Base-by-base conservation (phyloP, 2,888 invertebrate species). In the Andrena trimmerana region DNA sequence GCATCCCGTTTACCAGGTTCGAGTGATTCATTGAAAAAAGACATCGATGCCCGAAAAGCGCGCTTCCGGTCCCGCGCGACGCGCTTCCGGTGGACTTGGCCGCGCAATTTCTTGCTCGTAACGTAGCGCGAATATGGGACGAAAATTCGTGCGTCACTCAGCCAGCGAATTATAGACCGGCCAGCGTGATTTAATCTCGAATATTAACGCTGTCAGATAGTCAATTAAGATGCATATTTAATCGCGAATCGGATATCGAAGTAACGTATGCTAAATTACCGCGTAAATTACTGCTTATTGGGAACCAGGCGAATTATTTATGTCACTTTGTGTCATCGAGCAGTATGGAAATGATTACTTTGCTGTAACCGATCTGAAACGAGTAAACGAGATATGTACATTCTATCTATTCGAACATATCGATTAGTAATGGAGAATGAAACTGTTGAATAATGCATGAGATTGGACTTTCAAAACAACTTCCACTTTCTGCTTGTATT, bases 81-180 rank as follows among this genome's bases (percentile, higher is more conserved):
- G 72, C 66, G 66, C 71, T 80, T 80, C 80, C 80, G 72, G 80
- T 33, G 60, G 33, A 24, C 16, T 16, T 42, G 66, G 60, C 36
- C 66, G 60, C 66, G 70, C 78, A 66, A 60, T 71, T 80, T 78
- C 80, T 71, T 24, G 42, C 66, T 71, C 65, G 57, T 60, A 80
- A 78, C 59, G 71, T 67, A 24, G 24, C 16, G 42, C 66, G 59
- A 36, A 54, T 52, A 72, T 33, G 80, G 72, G 80, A 67, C 79
- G 79, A 80, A 80, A 80, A 72, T 78, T 78, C 72, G 60, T 80
- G 80, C 80, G 80, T 78, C 80, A 78, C 42, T 71, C 65, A 24
- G 33, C 42, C 52, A 29, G 29, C 72, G 66, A 67, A 72, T 66
- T 72, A 78, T 66, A 78, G 66, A 60, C 60, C 24, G 66, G 3